Evolutionary conservation across 92 coral and sea anemone species (phyloP), one percentile per base, ranked within the genome.

Genomic region (Paramuricea clavata): DNA sequence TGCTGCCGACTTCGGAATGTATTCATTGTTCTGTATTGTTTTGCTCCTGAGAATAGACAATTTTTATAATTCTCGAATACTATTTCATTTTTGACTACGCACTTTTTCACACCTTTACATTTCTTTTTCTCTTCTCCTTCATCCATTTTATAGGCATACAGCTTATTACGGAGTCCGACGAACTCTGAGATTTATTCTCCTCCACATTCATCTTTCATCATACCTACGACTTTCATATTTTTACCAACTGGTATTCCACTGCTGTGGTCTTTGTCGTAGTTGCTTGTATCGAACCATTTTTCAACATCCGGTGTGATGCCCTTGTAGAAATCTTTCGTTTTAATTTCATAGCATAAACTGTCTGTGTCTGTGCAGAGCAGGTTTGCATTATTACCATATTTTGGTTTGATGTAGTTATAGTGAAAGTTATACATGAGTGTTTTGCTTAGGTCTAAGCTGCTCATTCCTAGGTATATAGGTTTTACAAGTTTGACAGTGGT

Each of bases 401-500:
- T 50, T 8, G 22, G 19, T 50, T 50, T 50, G 4, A 50, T 50
- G 21, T 7, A 50, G 11, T 50, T 50, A 19, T 50, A 50, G 21
- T 50, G 59, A 13, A 50, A 50, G 59, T 50, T 19, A 19, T 50
- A 22, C 85, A 76, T 0, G 39, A 50, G n/a, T 3, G 59, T 50
- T 56, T 91, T 88, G 88, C 94, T 88, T 69, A 91, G 85, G 71
- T 91, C 92, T 41, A 91, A 75, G 89, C 89, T 91, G 89, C 90
- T 84, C 94, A 91, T 91, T 73, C 94, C 94, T 57, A 88, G 85
- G 94, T 91, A 91, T 83, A 91, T 89, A 19, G 93, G 93, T 42
- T 91, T 90, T 80, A 81, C 31, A 33, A 87, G 85, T 81, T 86
- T 88, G 28, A 90, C 75, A 69, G 76, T 90, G 60, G 93, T 91